Evolutionary conservation across 2,113 vertebrate species (phyloP), one percentile per base, ranked within the genome.

Genomic region (Lepidothrix coronata): DNA sequence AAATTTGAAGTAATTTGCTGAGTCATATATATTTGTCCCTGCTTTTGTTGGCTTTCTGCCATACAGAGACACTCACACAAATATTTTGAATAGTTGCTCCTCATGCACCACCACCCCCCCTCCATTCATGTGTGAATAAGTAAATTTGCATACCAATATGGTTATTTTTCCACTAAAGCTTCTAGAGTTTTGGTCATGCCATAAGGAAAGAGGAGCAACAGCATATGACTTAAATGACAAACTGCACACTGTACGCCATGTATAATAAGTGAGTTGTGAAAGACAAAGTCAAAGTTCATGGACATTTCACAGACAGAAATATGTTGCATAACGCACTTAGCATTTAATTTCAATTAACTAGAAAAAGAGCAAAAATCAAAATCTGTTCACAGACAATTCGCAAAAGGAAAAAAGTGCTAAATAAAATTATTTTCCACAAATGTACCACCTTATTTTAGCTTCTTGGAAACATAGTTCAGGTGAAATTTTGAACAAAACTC

Each of bases 141-240:
- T 88, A 96, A 95, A 97, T 96, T 96, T 96, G 96, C 95, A 97
- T 97, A 96, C 92, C 96, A 96, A 96, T 96, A 96, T 96, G 96
- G 95, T 94, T 96, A 96, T 96, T 97, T 96, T 97, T 96, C 86
- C 83, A 94, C 92, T 97, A 96, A 93, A 95, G 96, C 92, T 97
- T 94, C 83, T 94, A 96, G 93, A 97, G 96, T 97, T 97, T 97
- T 96, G 94, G 96, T 96, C 96, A 96, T 95, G 92, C 95, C 95
- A 96, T 96, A 97, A 96, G 96, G 95, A 97, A 97, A 97, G 93
- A 96, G 85, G 93, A 97, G 95, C 96, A 97, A 97, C 95, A 96
- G 95, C 96, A 96, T 94, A 96, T 97, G 95, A 97, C 96, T 95
- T 97, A 93, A 96, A 95, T 97, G 93, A 96, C 96, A 96, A 97